Evolutionary conservation across 35 echinoderm and acorn worm genomes (phyloP), one percentile per base, ranked within the genome.

Genomic region (Lytechinus variegatus): DNA sequence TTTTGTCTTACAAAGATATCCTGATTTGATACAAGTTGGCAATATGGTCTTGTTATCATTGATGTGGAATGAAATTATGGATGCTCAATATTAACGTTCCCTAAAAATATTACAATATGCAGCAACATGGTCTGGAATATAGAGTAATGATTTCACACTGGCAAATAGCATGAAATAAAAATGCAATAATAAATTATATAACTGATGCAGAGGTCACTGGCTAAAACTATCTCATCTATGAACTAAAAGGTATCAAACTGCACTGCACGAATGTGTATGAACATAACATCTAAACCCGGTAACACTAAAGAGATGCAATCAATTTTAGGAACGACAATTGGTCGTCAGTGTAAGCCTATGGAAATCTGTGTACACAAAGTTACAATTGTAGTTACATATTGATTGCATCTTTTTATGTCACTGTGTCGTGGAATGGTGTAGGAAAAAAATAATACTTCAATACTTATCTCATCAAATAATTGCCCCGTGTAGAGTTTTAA

Each of bases 211-310:
- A 71, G n/a, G 66, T 79, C 66, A 19, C n/a, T 79, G 66, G 66
- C 66, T 79, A 79, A 44, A 44, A 79, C 66, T 79, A 79, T 79
- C n/a, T 24, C 19, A 79, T 79, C 19, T n/a, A 79, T 6, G 8
- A 79, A 79, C 66, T 79, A 44, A 44, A 44, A 44, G 33, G 33
- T 44, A 79, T 79, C n/a, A 79, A 79, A 79, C 66, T 79, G 66
- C 66, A 79, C 66, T 79, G 66, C 66, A 79, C 33, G n/a, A 19
- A 79, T 79, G 66, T 79, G 66, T 79, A 79, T 79, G 66, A 79
- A 79, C 66, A 79, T 24, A 79, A 79, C 6, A 44, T 44, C 33
- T 44, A 2, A 2, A 44, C 33, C 33, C 33, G 33, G 33, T 44
- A 44, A 44, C 33, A 44, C 33, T 44, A 1, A 44, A 44, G 33